phyloP scores from a whole-genome alignment of 1,140 invertebrate genomes.

The Brachionus manjavacas region DNA sequence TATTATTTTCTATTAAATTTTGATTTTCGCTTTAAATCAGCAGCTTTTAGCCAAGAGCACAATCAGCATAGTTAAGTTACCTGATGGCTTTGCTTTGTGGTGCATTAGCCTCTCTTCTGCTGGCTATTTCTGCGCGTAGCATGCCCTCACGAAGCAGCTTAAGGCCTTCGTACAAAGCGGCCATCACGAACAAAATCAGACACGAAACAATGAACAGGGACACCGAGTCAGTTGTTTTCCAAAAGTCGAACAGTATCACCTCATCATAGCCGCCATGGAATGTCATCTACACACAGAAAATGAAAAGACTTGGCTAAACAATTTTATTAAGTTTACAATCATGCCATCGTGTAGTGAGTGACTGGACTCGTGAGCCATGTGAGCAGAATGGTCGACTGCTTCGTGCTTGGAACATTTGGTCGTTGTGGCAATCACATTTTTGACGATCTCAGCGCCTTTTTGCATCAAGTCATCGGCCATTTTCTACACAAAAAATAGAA shows the following conservation, averaged over 20 bases:
- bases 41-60: not conserved
- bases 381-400: not conserved
- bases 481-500: slow-evolving; percentile 46
- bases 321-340: not conserved
- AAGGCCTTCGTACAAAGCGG: slow-evolving; percentile 45
- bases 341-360: slow-evolving; percentile 24
- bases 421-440: not conserved
- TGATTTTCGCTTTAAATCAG: slow-evolving; percentile 16
- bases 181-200: slow-evolving; percentile 43
- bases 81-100: not conserved
- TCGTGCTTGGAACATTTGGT: slow-evolving; percentile 15
- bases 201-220: slow-evolving; percentile 44
- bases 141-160: slow-evolving; percentile 45
- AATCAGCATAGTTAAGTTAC: not conserved
- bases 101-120: not conserved
- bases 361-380: not conserved
- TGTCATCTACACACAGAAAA: slow-evolving; percentile 18
- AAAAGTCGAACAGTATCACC: slow-evolving; percentile 38
- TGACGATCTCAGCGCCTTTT: not conserved
- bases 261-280: slow-evolving; percentile 37
- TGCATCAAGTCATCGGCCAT: slow-evolving; percentile 60
- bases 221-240: slow-evolving; percentile 38
- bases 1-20: not conserved
- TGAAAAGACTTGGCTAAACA: not conserved
- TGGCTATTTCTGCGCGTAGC: not conserved